phyloP scores from a whole-genome alignment of 2,797 vertebrate species.

The Scomberomorus guttatus region DNA sequence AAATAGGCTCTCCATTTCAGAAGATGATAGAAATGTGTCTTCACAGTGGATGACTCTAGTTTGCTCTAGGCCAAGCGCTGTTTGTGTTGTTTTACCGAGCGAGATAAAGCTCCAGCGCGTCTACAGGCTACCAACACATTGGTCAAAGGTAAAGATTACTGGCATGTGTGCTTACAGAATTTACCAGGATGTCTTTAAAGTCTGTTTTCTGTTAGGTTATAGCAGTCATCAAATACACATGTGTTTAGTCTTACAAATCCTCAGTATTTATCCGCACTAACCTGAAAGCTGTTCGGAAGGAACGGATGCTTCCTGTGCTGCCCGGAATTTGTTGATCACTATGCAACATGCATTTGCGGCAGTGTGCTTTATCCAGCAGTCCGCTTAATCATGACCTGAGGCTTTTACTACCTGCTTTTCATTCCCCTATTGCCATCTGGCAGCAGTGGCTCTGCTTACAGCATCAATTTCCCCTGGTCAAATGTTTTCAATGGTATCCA shows the following conservation, averaged over 20 bases:
- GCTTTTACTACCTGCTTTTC: constrained; percentile 72
- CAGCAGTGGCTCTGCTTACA: constrained; percentile 73
- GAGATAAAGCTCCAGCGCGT: constrained; percentile 39
- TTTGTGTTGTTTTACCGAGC: constrained; percentile 55
- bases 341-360: constrained; percentile 65
- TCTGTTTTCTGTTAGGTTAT: constrained; percentile 41
- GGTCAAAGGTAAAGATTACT: constrained; percentile 63
- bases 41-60: constrained; percentile 53
- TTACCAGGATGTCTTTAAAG: constrained; percentile 48
- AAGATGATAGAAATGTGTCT: constrained; percentile 67
- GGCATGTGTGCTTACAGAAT: constrained; percentile 52
- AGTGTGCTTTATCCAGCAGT: constrained; percentile 58
- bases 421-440: constrained; percentile 78
- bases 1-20: constrained; percentile 63
- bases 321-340: constrained; percentile 68
- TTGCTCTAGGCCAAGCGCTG: constrained; percentile 57
- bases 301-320: constrained; percentile 43
- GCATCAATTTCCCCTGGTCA: constrained; percentile 70
- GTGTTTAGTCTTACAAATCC: constrained; percentile 39
- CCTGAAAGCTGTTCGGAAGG: constrained; percentile 45
- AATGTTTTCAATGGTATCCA: constrained; percentile 66
- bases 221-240: constrained; percentile 36
- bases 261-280: constrained; percentile 36
- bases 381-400: constrained; percentile 71
- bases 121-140: constrained; percentile 30